A percentile compares a stretch with the other conserved stretches of the same genome.
phyloP scores from a whole-genome alignment of 2,113 vertebrate species.

The Dipodomys ordii region DNA sequence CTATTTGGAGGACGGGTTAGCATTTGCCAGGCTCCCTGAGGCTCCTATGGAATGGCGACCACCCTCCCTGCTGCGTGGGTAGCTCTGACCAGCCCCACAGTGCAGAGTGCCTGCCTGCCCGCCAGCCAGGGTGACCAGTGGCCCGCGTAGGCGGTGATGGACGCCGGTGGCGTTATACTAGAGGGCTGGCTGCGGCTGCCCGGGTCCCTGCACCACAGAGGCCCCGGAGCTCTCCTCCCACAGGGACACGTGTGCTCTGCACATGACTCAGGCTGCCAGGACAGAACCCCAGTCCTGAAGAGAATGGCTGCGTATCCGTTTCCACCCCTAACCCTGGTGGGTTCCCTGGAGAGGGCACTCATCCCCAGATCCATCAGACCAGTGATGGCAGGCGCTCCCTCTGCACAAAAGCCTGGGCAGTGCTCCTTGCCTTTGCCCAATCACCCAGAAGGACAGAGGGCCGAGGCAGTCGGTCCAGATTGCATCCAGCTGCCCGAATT shows the following conservation, averaged over 20 bases:
- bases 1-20: too few species aligned
- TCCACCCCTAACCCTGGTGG: not conserved
- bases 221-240: not conserved
- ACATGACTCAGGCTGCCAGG: fast-evolving
- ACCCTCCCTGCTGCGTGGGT: not conserved
- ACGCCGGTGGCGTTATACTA: not conserved
- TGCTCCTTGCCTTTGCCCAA: not conserved
- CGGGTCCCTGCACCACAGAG: not conserved
- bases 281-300: not conserved
- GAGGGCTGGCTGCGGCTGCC: not conserved
- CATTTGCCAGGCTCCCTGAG: not conserved
- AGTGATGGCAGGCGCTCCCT: not conserved
- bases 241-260: not conserved
- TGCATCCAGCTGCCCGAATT: not conserved
- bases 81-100: not conserved
- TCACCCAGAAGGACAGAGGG: not conserved
- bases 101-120: not conserved
- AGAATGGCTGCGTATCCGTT: fast-evolving
- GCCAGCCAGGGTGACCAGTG: conserved; percentile 6
- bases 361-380: not conserved
- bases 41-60: not conserved
- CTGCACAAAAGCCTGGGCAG: not conserved
- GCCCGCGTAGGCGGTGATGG: not conserved
- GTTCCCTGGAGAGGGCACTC: not conserved
- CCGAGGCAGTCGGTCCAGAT: not conserved